Evolutionary conservation across 2,888 invertebrate genomes (phyloP).

Genomic region (Gastrophysa polygoni): DNA sequence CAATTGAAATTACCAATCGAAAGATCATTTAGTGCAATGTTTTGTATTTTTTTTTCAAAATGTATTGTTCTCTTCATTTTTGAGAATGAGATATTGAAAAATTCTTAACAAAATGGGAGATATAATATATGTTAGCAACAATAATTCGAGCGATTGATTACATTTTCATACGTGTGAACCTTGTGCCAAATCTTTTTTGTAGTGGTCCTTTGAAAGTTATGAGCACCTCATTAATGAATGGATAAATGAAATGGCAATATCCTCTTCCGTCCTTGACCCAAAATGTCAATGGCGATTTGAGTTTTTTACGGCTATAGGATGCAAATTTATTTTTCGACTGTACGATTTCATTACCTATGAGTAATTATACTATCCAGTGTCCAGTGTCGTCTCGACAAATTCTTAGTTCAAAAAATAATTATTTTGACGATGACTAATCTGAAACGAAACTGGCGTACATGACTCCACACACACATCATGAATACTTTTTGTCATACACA

Average conservation of each 20-base stretch:
- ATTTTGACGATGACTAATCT: no score
- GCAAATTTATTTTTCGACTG: conserved; percentile 14
- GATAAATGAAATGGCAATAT: conserved; percentile 32
- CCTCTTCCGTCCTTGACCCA: conserved; percentile 24
- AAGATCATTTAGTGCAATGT: no score
- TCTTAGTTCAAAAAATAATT: background rate
- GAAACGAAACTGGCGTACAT: no score
- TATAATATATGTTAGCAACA: no score
- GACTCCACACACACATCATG: no score
- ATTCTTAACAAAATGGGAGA: no score
- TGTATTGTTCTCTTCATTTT: no score
- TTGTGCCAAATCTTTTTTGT: conserved; percentile 30
- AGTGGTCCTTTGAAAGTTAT: conserved; percentile 18
- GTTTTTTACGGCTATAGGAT: conserved; percentile 4
- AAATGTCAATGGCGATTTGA: conserved; percentile 17
- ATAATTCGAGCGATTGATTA: background rate
- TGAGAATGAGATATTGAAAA: no score
- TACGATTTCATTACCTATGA: background rate
- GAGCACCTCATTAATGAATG: conserved; percentile 13
- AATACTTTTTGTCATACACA: no score
- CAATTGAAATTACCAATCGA: no score
- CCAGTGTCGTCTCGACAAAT: background rate
- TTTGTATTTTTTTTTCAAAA: no score
- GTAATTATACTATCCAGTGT: background rate
- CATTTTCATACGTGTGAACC: conserved; percentile 17